Base-by-base conservation (phyloP, 2,888 invertebrate genomes). In the Autographa gamma region DNA sequence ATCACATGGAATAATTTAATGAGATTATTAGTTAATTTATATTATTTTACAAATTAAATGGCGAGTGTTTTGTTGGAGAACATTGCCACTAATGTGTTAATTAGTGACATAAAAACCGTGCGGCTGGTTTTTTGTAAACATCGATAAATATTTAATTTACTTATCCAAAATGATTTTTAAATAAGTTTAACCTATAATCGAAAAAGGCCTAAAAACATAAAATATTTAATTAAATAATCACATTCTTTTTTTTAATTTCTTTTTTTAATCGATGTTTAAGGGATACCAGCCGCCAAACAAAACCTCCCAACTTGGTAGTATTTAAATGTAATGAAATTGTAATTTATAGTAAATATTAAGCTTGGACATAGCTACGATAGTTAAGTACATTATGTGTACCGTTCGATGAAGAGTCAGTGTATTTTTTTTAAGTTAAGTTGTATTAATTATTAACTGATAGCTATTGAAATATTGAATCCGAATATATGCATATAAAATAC, bases 401-500 rank as follows among this genome's bases (percentile, higher is more conserved):
- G 88, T 92, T 90, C 85, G 86, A 90, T 89, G 79, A 92, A 92
- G 88, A 94, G 92, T 94, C 93, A 91, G 90, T 94, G 94, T 94
- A 93, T 92, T 94, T 95, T 95, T 90, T 94, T 94, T 92, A 90
- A 92, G 82, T 94, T 95, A 93, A 94, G 92, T 93, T 95, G 91
- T 93, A 93, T 90, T 93, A 91, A 93, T 93, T 93, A 92, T 76
- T 82, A 79, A 74, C 86, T 93, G 90, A 94, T 95, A 95, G 93
- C 89, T 94, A 94, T 93, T 93, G 93, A 94, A 93, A 93, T 94
- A 95, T 93, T 95, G 92, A 95, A 95, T 93, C 94, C 92, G 93
- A 95, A 94, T 95, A 95, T 95, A 95, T 94, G 93, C 94, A 93
- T 95, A 94, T 93, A 94, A 93, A 95, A 94, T 93, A 91, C 91